Percentiles rank a stretch among this genome's conserved stretches.
Evolutionary conservation across 2,888 invertebrate genomes (phyloP).

Genomic region (Limulus polyphemus): DNA sequence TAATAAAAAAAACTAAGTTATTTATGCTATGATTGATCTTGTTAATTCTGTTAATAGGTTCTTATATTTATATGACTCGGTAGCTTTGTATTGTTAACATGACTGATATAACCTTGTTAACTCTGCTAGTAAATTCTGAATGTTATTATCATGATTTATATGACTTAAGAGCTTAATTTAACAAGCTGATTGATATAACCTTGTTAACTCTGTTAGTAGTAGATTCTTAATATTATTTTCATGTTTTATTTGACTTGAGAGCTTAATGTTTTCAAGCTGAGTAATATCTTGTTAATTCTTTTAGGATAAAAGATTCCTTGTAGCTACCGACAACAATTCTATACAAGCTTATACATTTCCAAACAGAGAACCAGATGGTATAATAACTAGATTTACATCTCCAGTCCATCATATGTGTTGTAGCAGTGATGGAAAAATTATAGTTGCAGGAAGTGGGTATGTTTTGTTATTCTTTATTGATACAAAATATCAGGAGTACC

Average conservation of each 20-base stretch:
- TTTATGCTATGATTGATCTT: too few species aligned
- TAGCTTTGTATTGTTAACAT: too few species aligned
- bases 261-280: not conserved
- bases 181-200: too few species aligned
- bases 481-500: too few species aligned
- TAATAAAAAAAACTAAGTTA: too few species aligned
- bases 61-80: too few species aligned
- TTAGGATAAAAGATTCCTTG: conserved; percentile 50
- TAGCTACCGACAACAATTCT: conserved; percentile 70
- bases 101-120: too few species aligned
- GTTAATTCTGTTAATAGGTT: too few species aligned
- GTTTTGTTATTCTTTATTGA: conserved; percentile 14
- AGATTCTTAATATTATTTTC: conserved; percentile 15
- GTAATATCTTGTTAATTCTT: conserved; percentile 16
- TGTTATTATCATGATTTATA: too few species aligned
- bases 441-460: conserved; percentile 53
- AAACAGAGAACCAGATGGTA: conserved; percentile 61
- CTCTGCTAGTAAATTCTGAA: too few species aligned
- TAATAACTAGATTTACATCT: conserved; percentile 72
- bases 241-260: not conserved
- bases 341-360: conserved; percentile 73
- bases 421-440: conserved; percentile 48
- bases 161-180: too few species aligned
- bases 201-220: not conserved
- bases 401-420: conserved; percentile 70